A percentile compares a stretch with the other conserved stretches of the same genome.
Conservation (phyloP, 2,113 vertebrate species). For the Paralichthys olivaceus region DNA sequence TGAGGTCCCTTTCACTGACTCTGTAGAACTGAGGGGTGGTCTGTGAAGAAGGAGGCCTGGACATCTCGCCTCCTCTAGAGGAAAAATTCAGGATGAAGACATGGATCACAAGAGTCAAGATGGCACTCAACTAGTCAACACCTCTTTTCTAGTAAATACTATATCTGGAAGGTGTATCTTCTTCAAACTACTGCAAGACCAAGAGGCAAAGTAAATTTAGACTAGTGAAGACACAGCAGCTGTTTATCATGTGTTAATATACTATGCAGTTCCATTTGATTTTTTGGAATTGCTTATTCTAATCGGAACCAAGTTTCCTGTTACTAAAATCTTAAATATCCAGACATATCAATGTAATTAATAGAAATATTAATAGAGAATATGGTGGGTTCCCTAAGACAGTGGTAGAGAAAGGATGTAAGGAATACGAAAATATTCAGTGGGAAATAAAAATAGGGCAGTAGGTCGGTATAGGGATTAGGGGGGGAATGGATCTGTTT, state of each 20-base stretch:
- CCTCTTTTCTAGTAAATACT: neutral
- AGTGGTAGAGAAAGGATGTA: neutral
- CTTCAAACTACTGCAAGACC: too few relatives aligned
- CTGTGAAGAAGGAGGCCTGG: slow-evolving; percentile 74
- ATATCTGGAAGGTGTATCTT: neutral
- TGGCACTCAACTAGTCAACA: neutral
- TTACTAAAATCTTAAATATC: too few relatives aligned
- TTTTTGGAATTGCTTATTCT: too few relatives aligned
- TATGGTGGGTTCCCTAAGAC: neutral
- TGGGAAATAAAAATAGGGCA: neutral
- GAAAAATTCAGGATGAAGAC: neutral
- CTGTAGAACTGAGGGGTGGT: slow-evolving; percentile 72
- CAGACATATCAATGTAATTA: too few relatives aligned
- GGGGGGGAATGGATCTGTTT: neutral
- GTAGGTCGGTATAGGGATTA: neutral
- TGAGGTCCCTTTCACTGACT: slow-evolving; percentile 82
- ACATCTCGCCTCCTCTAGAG: slow-evolving; percentile 61
- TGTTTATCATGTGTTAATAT: neutral
- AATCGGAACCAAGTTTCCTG: too few relatives aligned
- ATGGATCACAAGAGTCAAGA: neutral
- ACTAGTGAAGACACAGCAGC: too few relatives aligned
- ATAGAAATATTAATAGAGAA: neutral
- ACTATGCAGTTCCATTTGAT: too few relatives aligned
- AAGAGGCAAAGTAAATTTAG: too few relatives aligned
- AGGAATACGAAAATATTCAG: neutral